phyloP scores from a whole-genome alignment of 1,140 invertebrate genomes.

The Gyrodactylus salaris region DNA sequence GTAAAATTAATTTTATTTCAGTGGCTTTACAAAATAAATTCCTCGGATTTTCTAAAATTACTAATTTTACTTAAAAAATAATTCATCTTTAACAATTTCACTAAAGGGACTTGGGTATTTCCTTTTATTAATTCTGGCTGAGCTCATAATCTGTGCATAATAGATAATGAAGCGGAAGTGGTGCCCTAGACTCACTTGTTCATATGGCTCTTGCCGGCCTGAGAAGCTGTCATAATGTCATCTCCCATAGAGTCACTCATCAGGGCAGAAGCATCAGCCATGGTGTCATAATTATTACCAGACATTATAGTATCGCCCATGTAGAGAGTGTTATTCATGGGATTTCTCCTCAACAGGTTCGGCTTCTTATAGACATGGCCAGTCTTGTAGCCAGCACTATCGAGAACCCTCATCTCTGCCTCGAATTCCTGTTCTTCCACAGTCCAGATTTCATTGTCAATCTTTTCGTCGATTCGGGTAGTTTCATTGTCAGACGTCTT shows the following conservation, averaged over 20 bases:
- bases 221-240: background rate
- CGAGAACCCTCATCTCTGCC: background rate
- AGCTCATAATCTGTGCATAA: no score
- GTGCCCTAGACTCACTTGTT: background rate
- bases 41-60: no score
- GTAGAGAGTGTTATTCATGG: background rate
- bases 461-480: background rate
- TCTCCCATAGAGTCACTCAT: background rate
- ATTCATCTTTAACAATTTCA: no score
- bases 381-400: conserved; percentile 5
- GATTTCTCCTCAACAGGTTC: background rate
- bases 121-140: no score
- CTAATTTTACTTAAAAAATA: no score
- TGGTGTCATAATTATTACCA: background rate
- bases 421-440: background rate
- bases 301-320: background rate
- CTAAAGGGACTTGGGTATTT: no score
- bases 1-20: no score
- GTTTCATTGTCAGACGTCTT: no score
- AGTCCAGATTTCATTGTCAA: background rate
- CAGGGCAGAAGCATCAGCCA: background rate
- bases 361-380: background rate
- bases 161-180: no score
- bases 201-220: background rate
- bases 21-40: no score